phyloP scores from a whole-genome alignment of 2,113 vertebrate species.

The Speoplatyrhinus poulsoni region DNA sequence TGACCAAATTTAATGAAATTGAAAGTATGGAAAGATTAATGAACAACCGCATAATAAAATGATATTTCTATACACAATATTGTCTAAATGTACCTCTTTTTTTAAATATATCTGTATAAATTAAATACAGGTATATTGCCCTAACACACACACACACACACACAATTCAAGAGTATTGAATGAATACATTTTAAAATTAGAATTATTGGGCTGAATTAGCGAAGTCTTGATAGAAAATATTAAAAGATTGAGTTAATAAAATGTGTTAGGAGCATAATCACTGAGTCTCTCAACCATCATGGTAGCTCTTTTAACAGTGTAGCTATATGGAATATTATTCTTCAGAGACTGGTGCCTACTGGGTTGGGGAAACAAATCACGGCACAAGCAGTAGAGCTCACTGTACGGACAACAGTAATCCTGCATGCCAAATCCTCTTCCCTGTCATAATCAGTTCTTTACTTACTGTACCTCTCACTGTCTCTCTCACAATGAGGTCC shows the following conservation, averaged over 20 bases:
- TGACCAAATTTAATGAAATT: no score
- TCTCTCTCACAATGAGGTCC: slow-evolving; percentile 5
- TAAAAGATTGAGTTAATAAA: neutral
- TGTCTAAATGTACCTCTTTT: no score
- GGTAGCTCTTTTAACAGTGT: neutral
- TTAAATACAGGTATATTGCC: slow-evolving; percentile 19
- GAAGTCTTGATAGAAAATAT: slow-evolving; percentile 6
- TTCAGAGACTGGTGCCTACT: slow-evolving; percentile 9
- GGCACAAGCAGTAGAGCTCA: neutral
- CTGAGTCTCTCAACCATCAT: neutral
- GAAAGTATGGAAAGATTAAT: no score
- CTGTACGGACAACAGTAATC: slow-evolving; percentile 12
- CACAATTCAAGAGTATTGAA: neutral
- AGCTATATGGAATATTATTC: neutral
- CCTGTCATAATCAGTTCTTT: neutral
- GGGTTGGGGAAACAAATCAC: slow-evolving; percentile 23
- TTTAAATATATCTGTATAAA: neutral
- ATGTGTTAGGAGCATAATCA: neutral
- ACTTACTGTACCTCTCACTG: neutral
- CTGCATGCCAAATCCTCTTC: slow-evolving; percentile 3
- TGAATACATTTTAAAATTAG: slow-evolving; percentile 24
- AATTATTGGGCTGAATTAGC: slow-evolving; percentile 22
- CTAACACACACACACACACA: slow-evolving; percentile 14
- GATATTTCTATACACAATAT: no score
- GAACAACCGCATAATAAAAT: no score